Evolutionary conservation across 2,888 invertebrate species (phyloP).

Genomic region (Proisotoma minuta): DNA sequence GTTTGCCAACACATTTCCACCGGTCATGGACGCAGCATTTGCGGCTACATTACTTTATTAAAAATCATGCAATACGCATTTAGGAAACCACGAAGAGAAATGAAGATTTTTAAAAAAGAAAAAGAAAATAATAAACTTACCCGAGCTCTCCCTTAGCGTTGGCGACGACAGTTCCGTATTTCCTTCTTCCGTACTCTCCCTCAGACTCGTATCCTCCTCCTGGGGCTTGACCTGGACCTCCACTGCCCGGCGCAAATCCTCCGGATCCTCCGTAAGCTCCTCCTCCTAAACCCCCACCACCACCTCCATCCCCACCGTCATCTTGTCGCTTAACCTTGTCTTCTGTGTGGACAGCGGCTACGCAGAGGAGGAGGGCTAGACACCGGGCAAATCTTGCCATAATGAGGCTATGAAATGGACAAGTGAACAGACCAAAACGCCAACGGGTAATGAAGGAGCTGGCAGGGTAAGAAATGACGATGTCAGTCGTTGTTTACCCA

Average conservation of each 20-base stretch:
- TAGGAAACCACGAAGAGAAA: too few species aligned
- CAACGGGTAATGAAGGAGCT: too few species aligned
- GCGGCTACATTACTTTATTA: background rate
- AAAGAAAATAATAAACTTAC: too few species aligned
- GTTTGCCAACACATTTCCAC: conserved; percentile 1
- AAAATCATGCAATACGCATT: too few species aligned
- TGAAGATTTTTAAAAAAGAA: too few species aligned
- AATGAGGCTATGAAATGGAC: too few species aligned
- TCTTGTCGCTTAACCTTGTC: background rate
- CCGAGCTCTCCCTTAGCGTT: conserved; percentile 7
- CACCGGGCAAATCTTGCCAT: background rate
- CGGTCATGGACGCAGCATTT: background rate
- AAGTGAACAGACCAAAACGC: too few species aligned
- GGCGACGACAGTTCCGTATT: conserved; percentile 2
- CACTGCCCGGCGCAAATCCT: background rate
- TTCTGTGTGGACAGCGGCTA: background rate
- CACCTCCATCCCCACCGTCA: background rate
- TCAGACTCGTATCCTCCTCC: background rate
- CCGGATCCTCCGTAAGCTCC: background rate
- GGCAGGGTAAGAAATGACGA: too few species aligned
- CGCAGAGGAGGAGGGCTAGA: background rate
- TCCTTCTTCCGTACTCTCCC: background rate
- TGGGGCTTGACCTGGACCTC: background rate
- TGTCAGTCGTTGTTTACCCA: too few species aligned
- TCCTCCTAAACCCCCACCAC: background rate